Evolutionary conservation across 1,140 invertebrate genomes (phyloP), one percentile per base, ranked within the genome.

Genomic region (Heliconius melpomene): DNA sequence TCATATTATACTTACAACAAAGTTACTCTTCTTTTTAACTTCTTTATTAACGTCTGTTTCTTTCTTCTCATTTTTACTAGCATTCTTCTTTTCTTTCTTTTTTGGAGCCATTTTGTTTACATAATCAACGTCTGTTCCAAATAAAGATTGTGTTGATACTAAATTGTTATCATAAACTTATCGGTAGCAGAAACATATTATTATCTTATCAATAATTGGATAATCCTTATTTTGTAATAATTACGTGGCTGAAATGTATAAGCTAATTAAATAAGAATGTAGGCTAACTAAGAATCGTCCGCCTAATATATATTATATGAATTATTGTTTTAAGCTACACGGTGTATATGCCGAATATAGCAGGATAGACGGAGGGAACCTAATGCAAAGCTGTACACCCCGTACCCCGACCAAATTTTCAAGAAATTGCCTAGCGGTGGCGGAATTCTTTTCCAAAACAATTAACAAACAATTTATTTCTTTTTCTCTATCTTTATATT

Each of bases 101-200:
- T 84, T 86, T 18, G 74, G 73, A 32, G 81, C 79, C 83, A 84
- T 86, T 83, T 79, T 81, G 26, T 52, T 66, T 3, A 66, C 50
- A 77, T 50, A 46, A 23, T 36, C 46, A 72, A 9, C 26, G 60
- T 80, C 76, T 79, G 29, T 26, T 36, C 29, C 8, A 80, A 57
- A 79, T 72, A 20, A 77, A 36, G 13, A 70, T 50, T 72, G 73
- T 77, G 79, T 83, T 81, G 72, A 79, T 32, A 85, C 84, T 85
- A 79, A 57, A 79, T 66, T 66, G 60, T 66, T 66, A 66, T 79
- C 57, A 72, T 72, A 40, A 32, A 77, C 29, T 52, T 77, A 72
- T 72, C 66, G 2, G 26, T 32, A 26, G 23, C 60, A 26, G 23
- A 66, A 66, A 66, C 11, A 29, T 11, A 60, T 50, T 26, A 23